Evolutionary conservation across 30 jellyfish, hydroid and myxozoan genomes (phyloP), one percentile per base, ranked within the genome.

Genomic region (Catostylus mosaicus): DNA sequence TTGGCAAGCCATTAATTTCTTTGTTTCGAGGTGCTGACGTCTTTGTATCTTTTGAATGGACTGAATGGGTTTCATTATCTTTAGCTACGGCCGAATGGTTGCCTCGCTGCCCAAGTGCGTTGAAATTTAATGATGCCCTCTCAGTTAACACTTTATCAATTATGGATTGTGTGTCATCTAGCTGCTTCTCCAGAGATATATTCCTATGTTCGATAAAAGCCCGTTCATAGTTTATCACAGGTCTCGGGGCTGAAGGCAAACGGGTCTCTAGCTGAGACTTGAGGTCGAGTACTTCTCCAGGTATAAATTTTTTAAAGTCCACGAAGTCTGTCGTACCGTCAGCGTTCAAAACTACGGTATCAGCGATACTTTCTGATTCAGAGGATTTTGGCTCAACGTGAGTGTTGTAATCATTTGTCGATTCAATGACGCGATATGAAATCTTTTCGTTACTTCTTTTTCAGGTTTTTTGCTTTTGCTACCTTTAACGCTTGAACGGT

Each of bases 1-100:
- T 57, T 33, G 87, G 77, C 87, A 76, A 76, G 77, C 77, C 65
- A 76, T 76, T 75, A 20, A 76, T 76, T 54, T 57, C 87, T 76
- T 76, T 43, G 77, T 76, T 76, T 12, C 24, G 87, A 76, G 77
- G 68, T 20, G 68, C 67, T 76, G 87, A 34, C 59, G 73, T 11
- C 73, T 73, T 73, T 73, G 85, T 48, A 46, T 73, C 30, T 1
- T 73, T 73, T 73, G 85, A 23, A 30, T 48, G 16, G 54, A 73
- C 63, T 73, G 85, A 48, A 73, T 73, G 72, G 60, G 56, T 57
- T 24, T 33, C 85, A 47, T 73, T 73, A 54, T 73, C 59, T 35
- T 73, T 73, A 11, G 57, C 73, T 36, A 23, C 26, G 85, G 85
- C 59, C 73, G 85, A 48, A 50, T 11, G 83, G 83, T 71, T 71